These are phyloP conservation scores for Andinoacara biseriatus DNA, from an alignment of 2,113 vertebrate genomes.

Conservation along the genomic window DNA sequence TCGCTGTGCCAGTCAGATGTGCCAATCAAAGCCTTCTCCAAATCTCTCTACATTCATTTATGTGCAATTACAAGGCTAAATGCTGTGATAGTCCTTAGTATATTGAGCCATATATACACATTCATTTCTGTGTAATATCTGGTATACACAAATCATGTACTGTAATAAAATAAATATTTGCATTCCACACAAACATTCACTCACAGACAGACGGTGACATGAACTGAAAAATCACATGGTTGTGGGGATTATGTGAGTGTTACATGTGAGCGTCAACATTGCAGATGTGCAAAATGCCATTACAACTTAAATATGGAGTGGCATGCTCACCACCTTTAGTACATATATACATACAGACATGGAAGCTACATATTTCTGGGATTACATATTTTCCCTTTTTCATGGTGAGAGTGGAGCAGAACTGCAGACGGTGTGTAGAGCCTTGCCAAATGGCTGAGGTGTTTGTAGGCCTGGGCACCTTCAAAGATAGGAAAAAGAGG, in stretches of 20 bases:
- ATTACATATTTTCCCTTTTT: conserved; percentile 54
- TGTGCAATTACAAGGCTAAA: conserved; percentile 71
- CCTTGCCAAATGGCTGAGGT: conserved; percentile 54
- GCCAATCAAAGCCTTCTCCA: conserved; percentile 42
- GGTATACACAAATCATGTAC: conserved; percentile 47
- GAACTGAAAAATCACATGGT: conserved; percentile 32
- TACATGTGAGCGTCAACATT: conserved; percentile 54
- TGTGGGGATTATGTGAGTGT: conserved; percentile 38
- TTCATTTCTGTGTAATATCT: conserved; percentile 57
- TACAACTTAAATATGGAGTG: conserved; percentile 51
- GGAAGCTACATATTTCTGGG: conserved; percentile 75
- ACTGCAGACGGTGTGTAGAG: conserved; percentile 34
- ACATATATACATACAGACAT: conserved; percentile 65
- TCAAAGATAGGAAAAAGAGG: conserved; percentile 35
- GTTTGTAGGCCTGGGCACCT: conserved; percentile 53
- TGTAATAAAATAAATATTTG: conserved; percentile 72
- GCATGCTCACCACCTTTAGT: conserved; percentile 40
- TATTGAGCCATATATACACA: conserved; percentile 68
- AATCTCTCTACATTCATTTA: conserved; percentile 66
- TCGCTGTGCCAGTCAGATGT: conserved; percentile 4
- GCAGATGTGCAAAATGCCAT: conserved; percentile 64
- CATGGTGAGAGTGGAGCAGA: conserved; percentile 26
- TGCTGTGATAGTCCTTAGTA: conserved; percentile 68
- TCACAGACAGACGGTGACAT: conserved; percentile 45
- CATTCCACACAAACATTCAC: conserved; percentile 68